Evolutionary conservation across 2,888 invertebrate species (phyloP).

Genomic region (Palloptera scutellata): DNA sequence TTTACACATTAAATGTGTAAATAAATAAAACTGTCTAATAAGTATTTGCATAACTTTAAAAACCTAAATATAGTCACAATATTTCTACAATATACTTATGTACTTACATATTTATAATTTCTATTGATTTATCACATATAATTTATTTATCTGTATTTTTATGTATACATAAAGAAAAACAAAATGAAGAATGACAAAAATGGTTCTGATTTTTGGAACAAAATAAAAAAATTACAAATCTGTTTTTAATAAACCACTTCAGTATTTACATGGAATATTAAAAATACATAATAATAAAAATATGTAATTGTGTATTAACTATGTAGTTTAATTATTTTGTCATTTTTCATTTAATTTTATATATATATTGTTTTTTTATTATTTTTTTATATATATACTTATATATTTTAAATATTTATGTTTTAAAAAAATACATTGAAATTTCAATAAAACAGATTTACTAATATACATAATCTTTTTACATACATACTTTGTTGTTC

Average conservation of each 20-base stretch:
- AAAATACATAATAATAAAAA: constrained; percentile 13
- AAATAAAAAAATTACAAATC: background rate
- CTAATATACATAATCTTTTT: constrained; percentile 18
- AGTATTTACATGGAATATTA: constrained; percentile 18
- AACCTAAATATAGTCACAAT: background rate
- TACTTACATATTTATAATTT: background rate
- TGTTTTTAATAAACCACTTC: no score
- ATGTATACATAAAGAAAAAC: background rate
- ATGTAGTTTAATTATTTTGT: background rate
- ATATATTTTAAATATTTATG: no score
- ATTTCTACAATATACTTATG: background rate
- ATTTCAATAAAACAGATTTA: background rate
- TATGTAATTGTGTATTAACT: background rate
- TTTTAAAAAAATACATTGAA: background rate
- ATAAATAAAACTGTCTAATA: background rate
- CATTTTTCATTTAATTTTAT: constrained; percentile 19
- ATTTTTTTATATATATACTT: background rate
- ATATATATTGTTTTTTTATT: background rate
- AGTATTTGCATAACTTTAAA: no score
- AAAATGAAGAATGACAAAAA: background rate
- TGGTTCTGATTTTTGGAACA: background rate
- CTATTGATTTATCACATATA: background rate
- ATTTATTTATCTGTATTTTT: background rate
- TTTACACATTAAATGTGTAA: background rate
- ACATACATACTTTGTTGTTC: background rate